Base-by-base conservation (phyloP, 2,888 invertebrate species). In the Notocelia uddmanniana region DNA sequence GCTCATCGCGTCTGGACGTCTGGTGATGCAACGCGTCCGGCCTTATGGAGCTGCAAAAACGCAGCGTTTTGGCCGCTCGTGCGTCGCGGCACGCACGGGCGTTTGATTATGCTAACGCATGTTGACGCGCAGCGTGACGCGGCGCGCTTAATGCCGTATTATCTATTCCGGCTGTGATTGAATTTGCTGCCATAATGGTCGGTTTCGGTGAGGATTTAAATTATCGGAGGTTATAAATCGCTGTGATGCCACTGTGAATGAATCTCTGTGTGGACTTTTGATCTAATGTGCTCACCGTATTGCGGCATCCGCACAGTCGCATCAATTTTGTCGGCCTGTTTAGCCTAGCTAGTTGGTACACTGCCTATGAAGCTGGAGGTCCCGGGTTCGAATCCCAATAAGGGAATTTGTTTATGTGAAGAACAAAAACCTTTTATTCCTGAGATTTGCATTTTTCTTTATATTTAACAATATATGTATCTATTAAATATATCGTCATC, bases 81-180 rank as follows among this genome's bases (percentile, higher is more conserved):
- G 75, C 68, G 78, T 74, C 11, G 11, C 31, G 41, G 74, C 77
- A 75, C 77, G 75, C 78, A 76, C 74, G 74, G 69, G 68, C 76
- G 76, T 80, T 82, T 81, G 83, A 79, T 83, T 84, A 84, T 84
- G 85, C 73, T 82, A 84, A 84, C 81, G 73, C 75, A 73, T 83
- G 83, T 84, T 82, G 82, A 77, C 77, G 75, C 76, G 70, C 73
- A 73, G 75, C 74, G 60, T 60, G 54, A 19, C 70, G 68, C 60
- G 58, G 31, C 26, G 52, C 70, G 70, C 50, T 68, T 70, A 71
- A 71, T 66, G 58, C 66, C 52, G 70, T 52, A 71, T 71, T 71
- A 71, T 71, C 70, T 71, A 71, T 71, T 66, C 70, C 10, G 41
- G 59, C 45, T 41, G 70, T 66, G 66, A 71, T 71, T 71, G 59